These are phyloP conservation scores for Philypnodon macrostomus DNA, from an alignment of 2,797 vertebrate genomes.

Conservation along the genomic window DNA sequence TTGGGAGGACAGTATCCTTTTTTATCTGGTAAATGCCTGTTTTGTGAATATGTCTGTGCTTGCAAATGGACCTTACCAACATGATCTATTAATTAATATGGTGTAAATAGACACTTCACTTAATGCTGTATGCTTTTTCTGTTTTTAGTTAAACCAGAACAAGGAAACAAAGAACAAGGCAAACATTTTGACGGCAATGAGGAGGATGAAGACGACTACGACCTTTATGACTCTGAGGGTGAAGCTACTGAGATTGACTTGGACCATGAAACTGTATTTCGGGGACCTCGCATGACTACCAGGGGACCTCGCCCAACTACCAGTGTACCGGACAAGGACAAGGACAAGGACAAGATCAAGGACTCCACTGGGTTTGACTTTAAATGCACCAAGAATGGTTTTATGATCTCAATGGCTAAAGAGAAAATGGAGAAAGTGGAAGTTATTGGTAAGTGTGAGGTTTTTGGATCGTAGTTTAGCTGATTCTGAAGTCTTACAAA, in stretches of 20 bases:
- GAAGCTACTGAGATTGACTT: not conserved
- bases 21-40: not conserved
- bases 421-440: conserved; percentile 24
- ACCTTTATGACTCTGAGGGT: conserved; percentile 6
- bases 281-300: too few species aligned
- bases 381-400: conserved; percentile 36
- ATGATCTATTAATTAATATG: too few species aligned
- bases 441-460: conserved; percentile 43
- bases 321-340: too few species aligned
- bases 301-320: too few species aligned
- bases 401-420: conserved; percentile 31
- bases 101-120: too few species aligned
- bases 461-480: fast-evolving
- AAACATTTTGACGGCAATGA: not conserved
- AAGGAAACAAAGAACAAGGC: not conserved
- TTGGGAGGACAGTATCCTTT: not conserved
- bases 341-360: too few species aligned
- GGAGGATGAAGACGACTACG: not conserved
- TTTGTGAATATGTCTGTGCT: not conserved
- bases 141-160: conserved; percentile 8
- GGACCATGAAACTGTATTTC: not conserved
- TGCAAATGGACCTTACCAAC: not conserved
- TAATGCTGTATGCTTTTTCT: too few species aligned
- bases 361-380: conserved; percentile 11
- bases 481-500: not conserved